Base-by-base conservation (phyloP, 2,797 vertebrate species). In the Sarcoramphus papa region DNA sequence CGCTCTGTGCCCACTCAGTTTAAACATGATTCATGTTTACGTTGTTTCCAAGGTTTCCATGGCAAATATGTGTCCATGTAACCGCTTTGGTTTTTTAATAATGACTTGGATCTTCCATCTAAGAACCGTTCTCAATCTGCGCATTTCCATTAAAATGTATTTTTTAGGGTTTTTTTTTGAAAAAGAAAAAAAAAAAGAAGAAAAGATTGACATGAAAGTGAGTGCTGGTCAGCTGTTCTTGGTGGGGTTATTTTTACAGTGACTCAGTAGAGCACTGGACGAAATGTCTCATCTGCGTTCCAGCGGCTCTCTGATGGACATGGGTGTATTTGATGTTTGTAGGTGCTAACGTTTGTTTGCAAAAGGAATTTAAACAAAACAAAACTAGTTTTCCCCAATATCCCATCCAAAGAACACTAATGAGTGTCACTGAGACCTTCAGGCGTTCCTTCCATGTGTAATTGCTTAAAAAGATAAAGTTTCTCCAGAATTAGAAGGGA, bases 191-290 rank as follows among this genome's bases (percentile, higher is more conserved):
- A 24, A 23, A 20, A 12, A 50, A 30, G 8, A 57, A 83, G 59
- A 88, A 33, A 59, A 90, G 87, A 90, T 69, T 62, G 69, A 94
- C 75, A 81, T 37, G 30, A 24, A 94, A 94, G 70, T 5, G 14
- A 96, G 64, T 25, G 15, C 68, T 62, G 75, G 75, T 96, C 92
- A 93, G 89, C 89, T 96, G 91, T 17, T 96, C 84, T 95, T 95
- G 96, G 97, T 51, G 92, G 68, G 92, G 96, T 91, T 96, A 95
- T 97, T 97, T 96, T 95, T 81, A 91, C 63, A 95, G 45, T 96
- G 95, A 96, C 79, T 97, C 95, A 97, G 92, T 76, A 88, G 65
- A 84, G 56, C 31, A 78, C 69, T 85, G 89, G 93, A 89, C 2
- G 0, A 91, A 92, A 96, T 96, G 91, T 93, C 92, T 96, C 96